phyloP scores from a whole-genome alignment of 2,113 vertebrate genomes.

The Pagrus major region DNA sequence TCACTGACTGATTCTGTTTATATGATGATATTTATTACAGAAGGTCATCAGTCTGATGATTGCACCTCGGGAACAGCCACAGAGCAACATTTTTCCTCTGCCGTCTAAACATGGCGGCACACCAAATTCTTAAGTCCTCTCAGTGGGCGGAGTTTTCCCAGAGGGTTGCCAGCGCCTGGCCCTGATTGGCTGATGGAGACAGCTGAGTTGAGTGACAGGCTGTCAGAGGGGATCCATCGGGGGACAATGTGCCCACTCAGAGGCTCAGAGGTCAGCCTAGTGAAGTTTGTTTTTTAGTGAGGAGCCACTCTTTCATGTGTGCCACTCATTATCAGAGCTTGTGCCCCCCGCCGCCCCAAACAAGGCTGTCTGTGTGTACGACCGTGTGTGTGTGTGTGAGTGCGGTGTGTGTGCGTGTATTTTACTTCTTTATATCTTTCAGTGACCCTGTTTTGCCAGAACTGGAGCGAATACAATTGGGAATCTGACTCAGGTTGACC shows the following conservation, averaged over 20 bases:
- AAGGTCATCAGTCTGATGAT: constrained; percentile 30
- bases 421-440: constrained; percentile 48
- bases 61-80: constrained; percentile 8
- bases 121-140: constrained; percentile 29
- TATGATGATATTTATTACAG: constrained; percentile 32
- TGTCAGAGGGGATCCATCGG: constrained; percentile 69
- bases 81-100: constrained; percentile 47
- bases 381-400: constrained; percentile 43
- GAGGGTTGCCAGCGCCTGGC: not conserved
- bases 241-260: constrained; percentile 72
- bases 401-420: constrained; percentile 43
- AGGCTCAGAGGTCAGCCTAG: constrained; percentile 72
- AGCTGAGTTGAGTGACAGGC: constrained; percentile 63
- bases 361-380: constrained; percentile 59
- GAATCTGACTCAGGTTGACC: constrained; percentile 68
- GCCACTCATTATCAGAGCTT: constrained; percentile 76
- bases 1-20: constrained; percentile 38
- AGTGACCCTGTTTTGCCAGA: constrained; percentile 67
- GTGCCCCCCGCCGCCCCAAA: constrained; percentile 67
- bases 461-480: constrained; percentile 70
- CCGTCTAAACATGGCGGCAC: constrained; percentile 49
- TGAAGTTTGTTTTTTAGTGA: constrained; percentile 74
- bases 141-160: constrained; percentile 38
- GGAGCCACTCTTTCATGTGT: constrained; percentile 76
- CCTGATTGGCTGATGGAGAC: constrained; percentile 54